These are phyloP conservation scores for Peromyscus nudipes DNA, from an alignment of 2,797 vertebrate species.

Conservation along the genomic window DNA sequence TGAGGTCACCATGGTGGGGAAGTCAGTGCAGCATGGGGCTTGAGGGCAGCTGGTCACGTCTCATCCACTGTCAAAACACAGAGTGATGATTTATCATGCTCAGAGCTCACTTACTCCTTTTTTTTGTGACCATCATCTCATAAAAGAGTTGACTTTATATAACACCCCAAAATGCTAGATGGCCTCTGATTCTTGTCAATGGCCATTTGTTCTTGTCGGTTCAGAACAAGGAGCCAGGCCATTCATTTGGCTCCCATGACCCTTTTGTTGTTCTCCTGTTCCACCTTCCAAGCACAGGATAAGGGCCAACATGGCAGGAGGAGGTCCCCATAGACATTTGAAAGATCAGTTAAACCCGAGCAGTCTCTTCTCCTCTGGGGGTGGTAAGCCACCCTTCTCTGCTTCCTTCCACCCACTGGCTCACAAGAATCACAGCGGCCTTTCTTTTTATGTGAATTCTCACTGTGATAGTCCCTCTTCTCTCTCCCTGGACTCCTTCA, in stretches of 20 bases:
- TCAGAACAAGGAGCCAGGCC: not conserved
- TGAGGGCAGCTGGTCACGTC: not conserved
- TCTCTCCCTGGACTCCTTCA: not conserved
- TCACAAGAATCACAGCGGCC: not conserved
- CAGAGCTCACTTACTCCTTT: not conserved
- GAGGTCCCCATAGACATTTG: not conserved
- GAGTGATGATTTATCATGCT: not conserved
- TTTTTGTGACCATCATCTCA: not conserved
- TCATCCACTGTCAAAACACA: not conserved
- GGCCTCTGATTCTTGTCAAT: not conserved
- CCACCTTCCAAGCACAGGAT: not conserved
- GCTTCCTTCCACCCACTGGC: not conserved
- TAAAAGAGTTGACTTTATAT: slow-evolving; percentile 49
- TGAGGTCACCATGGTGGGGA: not conserved
- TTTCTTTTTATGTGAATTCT: not conserved
- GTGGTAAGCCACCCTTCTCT: not conserved
- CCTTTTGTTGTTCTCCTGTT: not conserved
- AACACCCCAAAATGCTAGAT: not conserved
- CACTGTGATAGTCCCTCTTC: not conserved
- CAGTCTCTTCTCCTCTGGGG: not conserved
- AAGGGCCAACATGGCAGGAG: not conserved
- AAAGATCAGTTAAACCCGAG: not conserved
- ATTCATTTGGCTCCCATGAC: not conserved
- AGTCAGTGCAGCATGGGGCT: not conserved
- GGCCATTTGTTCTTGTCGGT: not conserved